Evolutionary conservation across 1,140 invertebrate genomes (phyloP), one percentile per base, ranked within the genome.

Genomic region (Conus ventricosus): DNA sequence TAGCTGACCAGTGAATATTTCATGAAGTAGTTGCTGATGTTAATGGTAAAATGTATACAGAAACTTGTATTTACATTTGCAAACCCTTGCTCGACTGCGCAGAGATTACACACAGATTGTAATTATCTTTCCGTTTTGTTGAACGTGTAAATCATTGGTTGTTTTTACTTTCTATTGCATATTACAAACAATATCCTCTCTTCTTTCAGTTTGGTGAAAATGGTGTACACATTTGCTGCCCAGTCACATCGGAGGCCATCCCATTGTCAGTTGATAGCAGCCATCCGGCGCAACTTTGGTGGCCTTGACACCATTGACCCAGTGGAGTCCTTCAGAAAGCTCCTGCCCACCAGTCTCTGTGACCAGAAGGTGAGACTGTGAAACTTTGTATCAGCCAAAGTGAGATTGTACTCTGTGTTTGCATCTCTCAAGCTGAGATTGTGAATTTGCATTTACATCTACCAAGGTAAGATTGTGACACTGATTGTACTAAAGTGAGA

Each of bases 221-320:
- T 94, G 93, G 90, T 94, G 57, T 92, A 90, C 84, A 86, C 88
- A 13, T 92, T 93, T 91, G 91, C 91, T 25, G 89, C 88, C 10
- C 83, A 91, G 80, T 87, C 88, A 5, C 71, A 89, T 54, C 27
- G 87, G 54, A 63, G 84, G n/a, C 91, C 91, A 57, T 92, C 91
- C 13, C 92, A 91, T 90, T 83, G 90, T 85, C 87, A 94, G 81
- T 75, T 94, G 71, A 86, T 91, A 67, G 92, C 93, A 89, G 89
- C 92, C 54, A 91, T 94, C 17, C 87, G 87, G 53, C 90, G 93
- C 82, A 94, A 94, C 89, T 94, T 94, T 92, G 93, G 93, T 20
- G 93, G 93, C 60, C 88, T 93, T 23, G 93, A 93, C 51, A 78
- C 85, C 39, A 88, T 93, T 10, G 88, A 94, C 88, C 90, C 92